A percentile compares a stretch with the other conserved stretches of the same genome.
These are phyloP conservation scores for Cantharis flavilabris DNA, from an alignment of 2,888 invertebrate genomes.

Conservation along the genomic window DNA sequence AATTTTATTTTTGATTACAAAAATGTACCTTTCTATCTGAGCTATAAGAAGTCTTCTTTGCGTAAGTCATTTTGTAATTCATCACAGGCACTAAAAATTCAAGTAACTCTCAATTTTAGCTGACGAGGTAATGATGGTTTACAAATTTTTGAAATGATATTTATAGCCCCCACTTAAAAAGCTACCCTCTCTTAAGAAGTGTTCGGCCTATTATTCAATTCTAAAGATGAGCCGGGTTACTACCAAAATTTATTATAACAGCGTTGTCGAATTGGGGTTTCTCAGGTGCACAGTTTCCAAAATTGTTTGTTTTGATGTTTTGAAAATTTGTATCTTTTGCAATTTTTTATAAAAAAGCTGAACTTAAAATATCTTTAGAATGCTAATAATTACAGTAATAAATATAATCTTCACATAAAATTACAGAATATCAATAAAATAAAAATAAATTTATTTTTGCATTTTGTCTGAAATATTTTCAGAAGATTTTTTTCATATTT, in stretches of 20 bases:
- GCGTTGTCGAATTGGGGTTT: background rate
- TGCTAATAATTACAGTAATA: too few relatives aligned
- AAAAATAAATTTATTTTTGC: background rate
- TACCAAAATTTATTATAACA: constrained; percentile 1
- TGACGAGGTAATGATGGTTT: constrained; percentile 6
- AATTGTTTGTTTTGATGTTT: background rate
- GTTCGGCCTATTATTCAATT: constrained; percentile 12
- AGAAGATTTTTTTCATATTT: background rate
- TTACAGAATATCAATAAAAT: background rate
- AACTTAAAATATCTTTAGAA: too few relatives aligned
- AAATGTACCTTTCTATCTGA: constrained; percentile 51
- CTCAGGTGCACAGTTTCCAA: background rate
- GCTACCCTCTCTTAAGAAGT: constrained; percentile 30
- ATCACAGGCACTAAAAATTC: background rate
- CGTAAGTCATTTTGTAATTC: constrained; percentile 41
- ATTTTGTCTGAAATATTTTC: background rate
- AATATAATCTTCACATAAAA: too few relatives aligned
- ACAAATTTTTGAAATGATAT: constrained; percentile 27
- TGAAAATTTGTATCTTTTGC: too few relatives aligned
- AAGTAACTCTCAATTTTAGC: background rate
- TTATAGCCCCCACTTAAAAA: constrained; percentile 34
- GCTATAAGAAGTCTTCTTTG: constrained; percentile 32
- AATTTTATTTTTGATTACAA: background rate
- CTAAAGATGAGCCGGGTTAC: constrained; percentile 16
- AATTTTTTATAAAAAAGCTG: background rate